Evolutionary conservation across 2,113 vertebrate genomes (phyloP), one percentile per base, ranked within the genome.

Genomic region (Naja naja): DNA sequence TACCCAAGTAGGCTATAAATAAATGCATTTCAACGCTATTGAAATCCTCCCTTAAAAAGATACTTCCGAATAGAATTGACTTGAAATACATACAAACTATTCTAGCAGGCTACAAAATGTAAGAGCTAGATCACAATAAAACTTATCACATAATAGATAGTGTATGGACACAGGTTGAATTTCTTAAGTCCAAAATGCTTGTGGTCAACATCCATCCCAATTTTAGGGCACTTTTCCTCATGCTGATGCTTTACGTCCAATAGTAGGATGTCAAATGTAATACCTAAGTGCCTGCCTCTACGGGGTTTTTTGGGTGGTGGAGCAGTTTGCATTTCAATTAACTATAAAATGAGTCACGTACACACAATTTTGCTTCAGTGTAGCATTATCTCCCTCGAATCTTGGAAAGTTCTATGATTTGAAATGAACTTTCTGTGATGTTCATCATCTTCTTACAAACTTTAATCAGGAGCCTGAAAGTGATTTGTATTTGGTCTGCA

Each of bases 81-180:
- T 56, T 93, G 69, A 91, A 89, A 88, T 93, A 94, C 91, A 93
- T 39, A 54, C 69, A 95, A 93, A 95, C 91, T n/a, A 5, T 74
- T 85, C 94, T 95, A 53, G 94, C 94, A 94, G 88, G 94, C 96
- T 95, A 94, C 93, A 95, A 95, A 18, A 94, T 95, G 93, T 95
- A 96, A 87, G 91, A 95, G 95, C 9, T 94, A 93, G 85, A 39
- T 95, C 94, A 94, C 91, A 87, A 3, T 92, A 94, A 93, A 74
- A 93, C 91, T 92, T 96, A 85, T 89, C 16, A 90, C 34, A 81
- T 91, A 91, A 88, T 93, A 54, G 90, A 34, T 27, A 91, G 55
- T 9, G 25, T 5, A 9, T 43, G 93, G 74, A 81, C 91, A 10
- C 74, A 85, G 43, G 14, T n/a, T 54, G 85, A 85, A 86, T 30